phyloP scores from a whole-genome alignment of 2,797 vertebrate species.

The Triplophysa yarkandensis region DNA sequence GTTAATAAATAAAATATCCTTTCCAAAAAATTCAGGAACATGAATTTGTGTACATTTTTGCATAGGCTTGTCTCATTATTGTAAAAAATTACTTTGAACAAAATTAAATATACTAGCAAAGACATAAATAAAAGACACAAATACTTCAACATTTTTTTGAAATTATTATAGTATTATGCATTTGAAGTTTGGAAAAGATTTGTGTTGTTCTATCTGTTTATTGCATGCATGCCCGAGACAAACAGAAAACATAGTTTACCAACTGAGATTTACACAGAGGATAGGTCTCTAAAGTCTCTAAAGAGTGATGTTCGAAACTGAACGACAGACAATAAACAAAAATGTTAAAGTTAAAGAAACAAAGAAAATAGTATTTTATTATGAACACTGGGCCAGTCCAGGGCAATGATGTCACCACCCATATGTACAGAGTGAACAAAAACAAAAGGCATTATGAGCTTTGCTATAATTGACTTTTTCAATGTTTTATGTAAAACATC shows the following conservation, averaged over 20 bases:
- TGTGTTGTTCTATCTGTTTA: neutral
- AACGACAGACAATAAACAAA: neutral
- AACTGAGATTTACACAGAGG: neutral
- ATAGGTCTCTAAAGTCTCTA: too few relatives aligned
- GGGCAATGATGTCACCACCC: neutral
- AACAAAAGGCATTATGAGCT: neutral
- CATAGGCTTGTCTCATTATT: slow-evolving; percentile 19
- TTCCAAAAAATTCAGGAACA: neutral
- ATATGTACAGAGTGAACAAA: neutral
- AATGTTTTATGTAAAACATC: slow-evolving; percentile 9
- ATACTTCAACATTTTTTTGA: neutral
- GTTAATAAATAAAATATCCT: too few relatives aligned
- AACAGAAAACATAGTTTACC: neutral
- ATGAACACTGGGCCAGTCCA: neutral
- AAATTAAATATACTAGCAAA: too few relatives aligned
- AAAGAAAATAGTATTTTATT: neutral
- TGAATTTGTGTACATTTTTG: neutral
- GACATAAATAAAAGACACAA: neutral
- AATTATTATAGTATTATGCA: too few relatives aligned
- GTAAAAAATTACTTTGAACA: too few relatives aligned
- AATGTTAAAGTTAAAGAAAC: neutral
- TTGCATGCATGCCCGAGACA: neutral
- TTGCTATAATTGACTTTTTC: slow-evolving; percentile 22
- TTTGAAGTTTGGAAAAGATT: neutral
- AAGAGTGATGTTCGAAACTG: neutral